Evolutionary conservation across 2,797 vertebrate species (phyloP).

Genomic region (Taenioides sp.): DNA sequence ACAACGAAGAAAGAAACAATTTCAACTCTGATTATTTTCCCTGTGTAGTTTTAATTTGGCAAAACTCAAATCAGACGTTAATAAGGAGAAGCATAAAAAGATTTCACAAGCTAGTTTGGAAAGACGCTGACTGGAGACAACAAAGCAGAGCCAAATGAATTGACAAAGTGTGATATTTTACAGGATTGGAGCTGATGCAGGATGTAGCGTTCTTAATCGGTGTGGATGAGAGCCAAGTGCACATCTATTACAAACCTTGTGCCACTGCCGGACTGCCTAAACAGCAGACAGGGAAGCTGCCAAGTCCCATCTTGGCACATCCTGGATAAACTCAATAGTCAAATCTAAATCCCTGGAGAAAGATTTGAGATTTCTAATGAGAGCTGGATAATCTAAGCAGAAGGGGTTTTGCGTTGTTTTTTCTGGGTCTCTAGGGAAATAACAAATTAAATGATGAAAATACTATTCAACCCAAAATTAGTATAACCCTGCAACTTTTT

Average conservation of each 20-base stretch:
- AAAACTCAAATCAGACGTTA: slow-evolving; percentile 36
- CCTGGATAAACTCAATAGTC: slow-evolving; percentile 57
- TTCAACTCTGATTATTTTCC: slow-evolving; percentile 21
- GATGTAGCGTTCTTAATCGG: slow-evolving; percentile 49
- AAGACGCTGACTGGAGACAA: slow-evolving; percentile 2
- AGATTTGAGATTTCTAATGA: slow-evolving; percentile 57
- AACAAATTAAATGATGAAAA: not conserved
- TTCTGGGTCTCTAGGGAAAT: not conserved
- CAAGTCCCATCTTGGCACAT: slow-evolving; percentile 61
- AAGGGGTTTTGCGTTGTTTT: slow-evolving; percentile 35
- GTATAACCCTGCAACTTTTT: not conserved
- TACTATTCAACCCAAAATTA: not conserved
- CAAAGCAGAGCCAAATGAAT: slow-evolving; percentile 25
- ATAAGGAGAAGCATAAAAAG: slow-evolving; percentile 21
- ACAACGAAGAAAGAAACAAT: slow-evolving; percentile 15
- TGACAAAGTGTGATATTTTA: slow-evolving; percentile 49
- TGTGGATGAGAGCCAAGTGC: slow-evolving; percentile 55
- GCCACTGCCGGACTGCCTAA: slow-evolving; percentile 40
- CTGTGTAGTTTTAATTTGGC: not conserved
- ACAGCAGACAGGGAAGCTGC: slow-evolving; percentile 49
- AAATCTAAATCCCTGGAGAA: slow-evolving; percentile 53
- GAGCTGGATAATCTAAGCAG: slow-evolving; percentile 56
- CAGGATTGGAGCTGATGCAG: slow-evolving; percentile 34
- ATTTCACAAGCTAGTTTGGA: slow-evolving; percentile 11
- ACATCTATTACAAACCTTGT: slow-evolving; percentile 52